These are phyloP conservation scores for Condylura cristata DNA, from an alignment of 2,113 vertebrate species.

Conservation along the genomic window DNA sequence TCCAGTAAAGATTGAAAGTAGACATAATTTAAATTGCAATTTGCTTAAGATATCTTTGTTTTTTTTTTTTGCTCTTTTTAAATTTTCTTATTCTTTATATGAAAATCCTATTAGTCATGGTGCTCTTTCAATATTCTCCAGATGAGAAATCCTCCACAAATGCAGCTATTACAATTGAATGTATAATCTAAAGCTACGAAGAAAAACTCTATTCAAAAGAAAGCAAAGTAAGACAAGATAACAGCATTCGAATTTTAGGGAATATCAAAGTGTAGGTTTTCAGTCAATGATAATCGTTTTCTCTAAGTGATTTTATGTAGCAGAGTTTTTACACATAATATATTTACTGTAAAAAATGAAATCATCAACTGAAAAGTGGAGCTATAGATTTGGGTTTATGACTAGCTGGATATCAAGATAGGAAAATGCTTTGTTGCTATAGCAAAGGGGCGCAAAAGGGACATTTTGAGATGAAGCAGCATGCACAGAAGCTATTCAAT, in stretches of 20 bases:
- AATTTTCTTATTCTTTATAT: not conserved
- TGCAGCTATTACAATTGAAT: not conserved
- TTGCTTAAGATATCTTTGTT: not conserved
- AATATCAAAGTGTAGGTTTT: not conserved
- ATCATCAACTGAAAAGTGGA: not conserved
- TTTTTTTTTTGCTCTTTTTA: not conserved
- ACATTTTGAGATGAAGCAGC: slow-evolving; percentile 47
- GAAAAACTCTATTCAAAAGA: not conserved
- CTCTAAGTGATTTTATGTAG: not conserved
- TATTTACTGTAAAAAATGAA: not conserved
- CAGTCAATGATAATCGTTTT: slow-evolving; percentile 22
- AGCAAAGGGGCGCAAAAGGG: slow-evolving; percentile 12
- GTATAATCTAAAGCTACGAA: not conserved
- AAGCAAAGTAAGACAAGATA: not conserved
- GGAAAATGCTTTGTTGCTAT: not conserved
- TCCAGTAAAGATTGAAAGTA: not conserved
- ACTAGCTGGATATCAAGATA: slow-evolving; percentile 2
- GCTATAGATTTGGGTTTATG: not conserved
- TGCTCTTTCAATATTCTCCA: not conserved
- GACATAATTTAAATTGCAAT: not conserved
- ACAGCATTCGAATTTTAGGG: not conserved
- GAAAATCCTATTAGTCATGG: not conserved
- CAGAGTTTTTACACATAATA: not conserved
- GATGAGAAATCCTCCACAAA: not conserved
- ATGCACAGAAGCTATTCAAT: not conserved